Evolutionary conservation across 2,888 invertebrate species (phyloP), one percentile per base, ranked within the genome.

Genomic region (Troilus luridus): DNA sequence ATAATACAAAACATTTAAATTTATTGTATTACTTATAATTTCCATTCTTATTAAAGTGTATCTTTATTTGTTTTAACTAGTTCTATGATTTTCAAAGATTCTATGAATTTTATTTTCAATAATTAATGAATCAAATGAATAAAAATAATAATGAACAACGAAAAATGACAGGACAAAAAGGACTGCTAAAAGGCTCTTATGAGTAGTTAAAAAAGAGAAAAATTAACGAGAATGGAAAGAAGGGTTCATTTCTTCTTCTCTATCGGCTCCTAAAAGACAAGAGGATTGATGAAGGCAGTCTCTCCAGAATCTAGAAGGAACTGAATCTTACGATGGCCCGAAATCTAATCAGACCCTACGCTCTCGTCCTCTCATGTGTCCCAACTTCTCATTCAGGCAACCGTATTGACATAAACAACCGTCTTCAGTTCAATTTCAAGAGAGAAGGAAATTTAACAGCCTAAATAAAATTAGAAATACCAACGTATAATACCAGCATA

Each of bases 211-310:
- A 67, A 67, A 41, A 41, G 41, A 41, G 41, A 41, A 41, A 67
- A 67, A 67, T 12, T 24, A 6, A 67, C 14, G 67, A 27, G 24
- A 67, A 27, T 24, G 5, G 24, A 67, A 24, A 27, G 67, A 64
- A 64, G 64, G 24, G 24, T 12, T 27, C 24, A 67, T 24, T 24
- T 24, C 67, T 27, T 12, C 24, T 12, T 3, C 67, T 7, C 67
- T 67, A 67, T 67, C 67, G 24, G 24, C 12, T 27, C 67, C n/a
- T 27, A 27, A 12, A 64, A 64, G 67, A 67, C 67, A 67, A 67
- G 67, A 14, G 24, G 67, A 67, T 67, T 67, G 67, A 67, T 67
- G 67, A 67, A 67, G 24, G 67, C 67, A 67, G 24, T 67, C 67
- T 67, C 67, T 67, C 67, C 6, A 21, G 64, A n/a, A 14, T 64